Percentiles rank a stretch among this genome's conserved stretches.
Conservation (phyloP, 2,113 vertebrate species). For the Leuciscus idus region DNA sequence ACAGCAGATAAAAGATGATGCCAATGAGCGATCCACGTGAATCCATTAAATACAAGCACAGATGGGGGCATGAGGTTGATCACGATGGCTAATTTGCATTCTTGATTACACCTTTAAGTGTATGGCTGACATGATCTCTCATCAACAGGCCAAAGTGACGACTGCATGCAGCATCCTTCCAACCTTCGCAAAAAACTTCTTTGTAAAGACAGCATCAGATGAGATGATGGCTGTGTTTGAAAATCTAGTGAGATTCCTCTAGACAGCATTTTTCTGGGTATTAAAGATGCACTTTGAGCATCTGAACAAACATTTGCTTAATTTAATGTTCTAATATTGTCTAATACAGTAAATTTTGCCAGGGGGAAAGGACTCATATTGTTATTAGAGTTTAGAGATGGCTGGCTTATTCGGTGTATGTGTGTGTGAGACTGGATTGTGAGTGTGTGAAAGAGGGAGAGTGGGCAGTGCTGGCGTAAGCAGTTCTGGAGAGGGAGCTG, state of each 20-base stretch:
- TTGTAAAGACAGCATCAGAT: neutral
- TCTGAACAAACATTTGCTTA: neutral
- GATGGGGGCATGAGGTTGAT: conserved; percentile 50
- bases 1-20: conserved; percentile 4
- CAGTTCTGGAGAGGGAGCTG: conserved; percentile 55
- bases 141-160: neutral
- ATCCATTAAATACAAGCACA: conserved; percentile 54
- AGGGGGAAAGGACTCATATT: conserved; percentile 11
- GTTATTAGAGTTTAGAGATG: conserved; percentile 25
- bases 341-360: neutral
- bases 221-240: neutral
- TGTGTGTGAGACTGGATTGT: conserved; percentile 15
- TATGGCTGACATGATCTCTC: conserved; percentile 3
- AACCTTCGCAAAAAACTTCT: neutral
- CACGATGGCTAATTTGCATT: conserved; percentile 61
- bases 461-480: conserved; percentile 13
- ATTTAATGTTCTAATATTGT: neutral
- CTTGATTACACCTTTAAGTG: conserved; percentile 53
- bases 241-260: neutral
- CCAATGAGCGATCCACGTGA: conserved; percentile 43
- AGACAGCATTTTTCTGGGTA: neutral
- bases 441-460: neutral
- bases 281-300: neutral
- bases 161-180: neutral
- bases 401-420: conserved; percentile 6